Percentiles rank a stretch among this genome's conserved stretches.
Evolutionary conservation across 2,888 invertebrate species (phyloP).

Genomic region (Craniophora ligustri): DNA sequence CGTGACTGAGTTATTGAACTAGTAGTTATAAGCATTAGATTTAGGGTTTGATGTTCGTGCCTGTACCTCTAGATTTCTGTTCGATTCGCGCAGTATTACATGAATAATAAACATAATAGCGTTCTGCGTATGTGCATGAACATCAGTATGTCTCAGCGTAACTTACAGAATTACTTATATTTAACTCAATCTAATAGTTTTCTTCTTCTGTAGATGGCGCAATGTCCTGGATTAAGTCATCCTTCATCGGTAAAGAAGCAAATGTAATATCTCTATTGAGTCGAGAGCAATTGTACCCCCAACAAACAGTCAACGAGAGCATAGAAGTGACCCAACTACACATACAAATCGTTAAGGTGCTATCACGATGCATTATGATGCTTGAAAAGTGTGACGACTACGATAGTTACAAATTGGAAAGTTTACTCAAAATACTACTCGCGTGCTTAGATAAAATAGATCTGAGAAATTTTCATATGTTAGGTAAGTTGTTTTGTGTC

Average conservation of each 20-base stretch:
- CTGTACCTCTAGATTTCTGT: no score
- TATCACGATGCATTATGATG: constrained; percentile 69
- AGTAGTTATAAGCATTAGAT: no score
- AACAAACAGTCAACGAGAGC: constrained; percentile 74
- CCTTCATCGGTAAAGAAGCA: constrained; percentile 76
- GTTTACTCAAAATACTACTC: constrained; percentile 77
- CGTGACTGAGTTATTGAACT: no score
- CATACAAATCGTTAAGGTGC: constrained; percentile 77
- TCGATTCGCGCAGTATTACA: no score
- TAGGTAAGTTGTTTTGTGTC: constrained; percentile 69
- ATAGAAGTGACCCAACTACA: constrained; percentile 79
- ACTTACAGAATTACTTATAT: no score
- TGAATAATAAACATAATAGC: no score
- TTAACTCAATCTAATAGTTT: not conserved
- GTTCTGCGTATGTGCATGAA: no score
- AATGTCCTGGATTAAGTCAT: constrained; percentile 75
- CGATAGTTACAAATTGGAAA: constrained; percentile 71
- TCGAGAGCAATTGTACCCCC: constrained; percentile 74
- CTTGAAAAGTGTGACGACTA: constrained; percentile 68
- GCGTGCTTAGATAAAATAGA: constrained; percentile 78
- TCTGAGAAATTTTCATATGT: constrained; percentile 82
- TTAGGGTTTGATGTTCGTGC: no score
- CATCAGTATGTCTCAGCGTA: not conserved
- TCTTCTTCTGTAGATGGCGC: constrained; percentile 58
- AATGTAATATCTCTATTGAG: constrained; percentile 74